phyloP scores from a whole-genome alignment of 2,797 vertebrate genomes.

The Megalops cyprinoides region DNA sequence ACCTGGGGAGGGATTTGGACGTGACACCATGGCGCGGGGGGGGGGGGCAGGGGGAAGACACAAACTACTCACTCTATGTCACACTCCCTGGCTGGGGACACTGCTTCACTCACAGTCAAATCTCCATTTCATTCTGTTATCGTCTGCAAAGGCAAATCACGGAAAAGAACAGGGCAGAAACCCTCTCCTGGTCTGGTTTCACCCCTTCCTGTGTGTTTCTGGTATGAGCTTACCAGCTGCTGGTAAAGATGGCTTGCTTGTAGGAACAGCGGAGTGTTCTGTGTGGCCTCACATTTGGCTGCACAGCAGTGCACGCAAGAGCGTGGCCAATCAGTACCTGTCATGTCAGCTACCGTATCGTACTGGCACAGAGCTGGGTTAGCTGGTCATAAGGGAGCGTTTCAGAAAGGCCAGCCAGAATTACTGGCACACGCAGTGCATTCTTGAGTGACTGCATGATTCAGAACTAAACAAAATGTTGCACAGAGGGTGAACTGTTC shows the following conservation, averaged over 20 bases:
- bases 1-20: conserved; percentile 57
- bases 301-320: too few relatives aligned
- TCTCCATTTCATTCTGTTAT: not conserved
- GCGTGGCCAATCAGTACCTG: not conserved
- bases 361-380: not conserved
- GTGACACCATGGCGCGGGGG: not conserved
- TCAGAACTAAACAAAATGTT: not conserved
- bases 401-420: not conserved
- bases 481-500: not conserved
- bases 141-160: not conserved
- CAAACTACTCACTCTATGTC: not conserved
- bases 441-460: conserved; percentile 20
- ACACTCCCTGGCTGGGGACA: too few relatives aligned
- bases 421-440: conserved; percentile 11
- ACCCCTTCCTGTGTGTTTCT: not conserved
- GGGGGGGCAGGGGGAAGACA: too few relatives aligned
- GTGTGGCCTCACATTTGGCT: too few relatives aligned
- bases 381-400: not conserved
- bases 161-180: not conserved
- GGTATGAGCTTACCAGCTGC: not conserved
- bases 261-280: too few relatives aligned
- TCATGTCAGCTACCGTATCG: not conserved
- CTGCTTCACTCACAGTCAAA: not conserved
- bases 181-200: not conserved
- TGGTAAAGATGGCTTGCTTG: not conserved